Evolutionary conservation across 2,113 vertebrate genomes (phyloP).

Genomic region (Pimephales promelas): DNA sequence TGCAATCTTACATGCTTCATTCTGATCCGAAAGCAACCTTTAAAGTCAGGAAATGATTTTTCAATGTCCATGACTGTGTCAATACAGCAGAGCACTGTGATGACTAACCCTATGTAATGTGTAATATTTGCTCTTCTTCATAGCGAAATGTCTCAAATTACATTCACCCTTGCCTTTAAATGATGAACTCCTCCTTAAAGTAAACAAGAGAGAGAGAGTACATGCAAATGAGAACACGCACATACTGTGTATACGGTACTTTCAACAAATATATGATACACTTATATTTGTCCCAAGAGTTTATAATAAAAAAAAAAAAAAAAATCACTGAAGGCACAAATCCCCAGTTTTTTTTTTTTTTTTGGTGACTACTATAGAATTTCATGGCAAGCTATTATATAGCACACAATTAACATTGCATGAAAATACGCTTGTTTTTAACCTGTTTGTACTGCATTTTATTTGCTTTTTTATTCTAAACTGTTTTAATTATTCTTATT

Average conservation of each 20-base stretch:
- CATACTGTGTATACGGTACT: background rate
- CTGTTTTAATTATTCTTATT: too few relatives aligned
- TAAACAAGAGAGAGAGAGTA: slow-evolving; percentile 21
- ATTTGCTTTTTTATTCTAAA: too few relatives aligned
- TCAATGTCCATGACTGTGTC: background rate
- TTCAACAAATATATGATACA: background rate
- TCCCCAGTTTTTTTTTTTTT: background rate
- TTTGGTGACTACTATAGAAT: background rate
- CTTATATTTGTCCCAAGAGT: background rate
- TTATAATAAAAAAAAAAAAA: background rate
- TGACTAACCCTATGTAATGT: slow-evolving; percentile 5
- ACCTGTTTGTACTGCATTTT: too few relatives aligned
- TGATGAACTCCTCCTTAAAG: slow-evolving; percentile 49
- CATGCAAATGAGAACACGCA: background rate
- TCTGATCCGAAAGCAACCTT: background rate
- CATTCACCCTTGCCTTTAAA: slow-evolving; percentile 24
- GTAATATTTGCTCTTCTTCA: slow-evolving; percentile 28
- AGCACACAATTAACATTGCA: too few relatives aligned
- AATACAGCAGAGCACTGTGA: background rate
- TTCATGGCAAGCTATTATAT: background rate
- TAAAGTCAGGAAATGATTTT: background rate
- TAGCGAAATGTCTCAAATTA: slow-evolving; percentile 30
- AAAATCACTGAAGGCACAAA: background rate
- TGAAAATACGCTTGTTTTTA: too few relatives aligned
- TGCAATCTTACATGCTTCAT: background rate